Base-by-base conservation (phyloP, 1,140 invertebrate species). In the Adelges cooleyi region DNA sequence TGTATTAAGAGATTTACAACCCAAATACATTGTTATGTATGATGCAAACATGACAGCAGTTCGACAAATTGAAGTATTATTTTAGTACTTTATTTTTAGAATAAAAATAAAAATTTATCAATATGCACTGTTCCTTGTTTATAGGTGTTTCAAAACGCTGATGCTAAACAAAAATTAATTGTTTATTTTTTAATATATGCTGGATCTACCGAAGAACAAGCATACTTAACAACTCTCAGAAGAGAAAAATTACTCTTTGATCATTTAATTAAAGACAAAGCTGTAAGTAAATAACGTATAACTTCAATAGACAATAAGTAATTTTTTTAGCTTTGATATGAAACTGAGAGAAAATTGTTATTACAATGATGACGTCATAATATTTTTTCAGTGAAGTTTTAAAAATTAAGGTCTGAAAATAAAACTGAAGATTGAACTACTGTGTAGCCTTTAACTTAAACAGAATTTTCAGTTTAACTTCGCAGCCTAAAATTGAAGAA, bases 241-340 rank as follows among this genome's bases (percentile, higher is more conserved):
- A 81, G 86, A 67, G 95, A 98, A 76, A 98, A 98, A 75, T 83
- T 91, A 73, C 89, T 94, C 0, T 98, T 98, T 79, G 93, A 97
- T 74, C 80, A 81, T 69, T 80, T 98, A 4, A 96, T 95, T 68
- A 82, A 86, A 73, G 85, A 91, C 22, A 98, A 97, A 80, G 85
- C 86, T 71, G 90, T 93, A 78, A 81, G 80, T 80, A 69, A 46
- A 42, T 40, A 40, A 10, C n/a, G 38, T 40, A 9, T n/a, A 10
- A 10, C n/a, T 40, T 40, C n/a, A 51, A 25, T 51, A n/a, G 46
- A 18, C 46, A 22, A 51, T 23, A 49, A 9, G n/a, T n/a, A n/a
- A n/a, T n/a, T n/a, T n/a, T n/a, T n/a, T n/a, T n/a, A n/a, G n/a
- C n/a, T n/a, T n/a, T n/a, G n/a, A n/a, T n/a, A n/a, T n/a, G n/a